Percentiles rank a stretch among this genome's conserved stretches.
These are phyloP conservation scores for Drosophila nebulosa DNA, from an alignment of 1,140 invertebrate genomes.

Conservation along the genomic window DNA sequence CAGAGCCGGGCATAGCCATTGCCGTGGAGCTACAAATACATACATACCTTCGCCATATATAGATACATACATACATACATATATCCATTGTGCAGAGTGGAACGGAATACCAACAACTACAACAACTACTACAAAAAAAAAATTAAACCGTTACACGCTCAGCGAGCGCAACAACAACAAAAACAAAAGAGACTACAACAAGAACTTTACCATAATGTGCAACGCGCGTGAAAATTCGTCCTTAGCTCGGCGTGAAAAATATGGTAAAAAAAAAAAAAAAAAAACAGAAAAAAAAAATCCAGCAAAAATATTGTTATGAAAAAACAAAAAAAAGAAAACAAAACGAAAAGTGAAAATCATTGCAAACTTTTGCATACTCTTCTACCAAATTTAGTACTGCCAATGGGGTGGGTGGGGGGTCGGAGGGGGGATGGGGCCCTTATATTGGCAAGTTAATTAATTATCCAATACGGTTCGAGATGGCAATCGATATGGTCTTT, in stretches of 20 bases:
- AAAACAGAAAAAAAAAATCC: constrained; percentile 1
- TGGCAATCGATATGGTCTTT: too few species aligned
- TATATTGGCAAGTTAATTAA: too few species aligned
- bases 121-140: constrained; percentile 33
- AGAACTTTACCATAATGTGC: constrained; percentile 60
- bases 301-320: constrained; percentile 8
- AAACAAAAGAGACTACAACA: not conserved
- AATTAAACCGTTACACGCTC: constrained; percentile 72
- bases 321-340: not conserved
- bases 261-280: constrained; percentile 32
- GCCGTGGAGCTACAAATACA: too few species aligned
- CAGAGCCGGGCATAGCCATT: not conserved
- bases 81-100: constrained; percentile 68
- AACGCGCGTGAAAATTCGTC: constrained; percentile 73
- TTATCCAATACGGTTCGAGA: too few species aligned
- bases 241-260: constrained; percentile 52
- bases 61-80: constrained; percentile 20
- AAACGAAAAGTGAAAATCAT: constrained; percentile 4
- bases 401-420: too few species aligned
- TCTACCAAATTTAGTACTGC: not conserved
- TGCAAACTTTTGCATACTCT: not conserved
- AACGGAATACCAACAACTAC: constrained; percentile 29
- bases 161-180: constrained; percentile 33
- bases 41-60: too few species aligned
- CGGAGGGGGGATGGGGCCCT: too few species aligned